A percentile compares a stretch with the other conserved stretches of the same genome.
phyloP scores from a whole-genome alignment of 2,113 vertebrate species.

The Megaceryle maxima region DNA sequence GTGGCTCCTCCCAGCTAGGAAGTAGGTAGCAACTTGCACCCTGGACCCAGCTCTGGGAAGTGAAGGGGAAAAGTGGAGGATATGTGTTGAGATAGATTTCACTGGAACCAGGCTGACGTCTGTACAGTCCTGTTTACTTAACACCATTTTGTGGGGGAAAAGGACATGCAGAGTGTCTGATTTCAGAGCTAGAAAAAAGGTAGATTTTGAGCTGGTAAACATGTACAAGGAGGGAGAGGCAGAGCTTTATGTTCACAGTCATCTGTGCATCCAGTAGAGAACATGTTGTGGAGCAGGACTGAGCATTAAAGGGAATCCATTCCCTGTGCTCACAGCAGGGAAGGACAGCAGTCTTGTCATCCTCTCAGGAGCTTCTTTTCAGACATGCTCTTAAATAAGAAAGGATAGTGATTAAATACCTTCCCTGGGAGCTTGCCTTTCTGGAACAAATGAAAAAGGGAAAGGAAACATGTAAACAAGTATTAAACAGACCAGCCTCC shows the following conservation, averaged over 20 bases:
- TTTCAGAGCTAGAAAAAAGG: background rate
- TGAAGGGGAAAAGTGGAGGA: background rate
- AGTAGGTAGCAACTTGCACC: background rate
- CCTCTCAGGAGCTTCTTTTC: constrained; percentile 1
- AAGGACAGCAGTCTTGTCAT: background rate
- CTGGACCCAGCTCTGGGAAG: background rate
- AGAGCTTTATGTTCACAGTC: rapidly evolving
- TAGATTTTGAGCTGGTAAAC: background rate
- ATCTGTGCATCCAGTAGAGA: background rate
- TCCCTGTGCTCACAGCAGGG: background rate
- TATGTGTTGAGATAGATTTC: background rate
- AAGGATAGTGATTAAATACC: constrained; percentile 20
- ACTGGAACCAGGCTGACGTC: background rate
- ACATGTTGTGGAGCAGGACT: background rate
- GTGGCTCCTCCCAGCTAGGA: background rate
- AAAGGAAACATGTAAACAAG: constrained; percentile 35
- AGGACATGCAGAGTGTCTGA: background rate
- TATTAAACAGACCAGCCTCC: background rate
- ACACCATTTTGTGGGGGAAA: background rate
- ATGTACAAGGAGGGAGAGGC: background rate
- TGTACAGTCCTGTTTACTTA: background rate
- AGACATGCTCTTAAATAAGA: background rate
- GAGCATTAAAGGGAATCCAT: background rate
- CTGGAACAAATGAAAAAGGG: constrained; percentile 6
- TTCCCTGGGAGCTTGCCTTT: constrained; percentile 13